Conservation (phyloP, 2,797 vertebrate genomes). For the Babyrousa celebensis region DNA sequence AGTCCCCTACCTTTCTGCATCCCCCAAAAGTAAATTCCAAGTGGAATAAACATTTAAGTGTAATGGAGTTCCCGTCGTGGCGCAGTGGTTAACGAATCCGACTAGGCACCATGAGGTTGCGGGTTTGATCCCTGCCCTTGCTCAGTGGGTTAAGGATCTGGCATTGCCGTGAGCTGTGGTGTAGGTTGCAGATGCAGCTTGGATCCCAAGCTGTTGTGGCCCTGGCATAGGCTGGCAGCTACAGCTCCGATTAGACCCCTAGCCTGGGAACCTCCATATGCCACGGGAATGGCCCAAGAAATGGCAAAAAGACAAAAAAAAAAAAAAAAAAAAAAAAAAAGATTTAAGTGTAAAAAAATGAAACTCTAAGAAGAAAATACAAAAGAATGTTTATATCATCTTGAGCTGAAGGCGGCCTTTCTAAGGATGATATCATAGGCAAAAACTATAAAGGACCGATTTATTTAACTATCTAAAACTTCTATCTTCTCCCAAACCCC, state of each 20-base stretch:
- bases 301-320: too few species aligned
- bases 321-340: not conserved
- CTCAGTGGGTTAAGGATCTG: too few species aligned
- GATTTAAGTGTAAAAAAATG: constrained; percentile 54
- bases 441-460: not conserved
- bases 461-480: not conserved
- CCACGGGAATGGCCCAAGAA: too few species aligned
- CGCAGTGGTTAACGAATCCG: too few species aligned
- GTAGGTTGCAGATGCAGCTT: too few species aligned
- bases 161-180: too few species aligned
- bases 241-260: too few species aligned
- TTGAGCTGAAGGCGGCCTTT: not conserved
- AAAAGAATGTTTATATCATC: not conserved
- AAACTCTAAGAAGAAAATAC: constrained; percentile 30
- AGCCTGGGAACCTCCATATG: too few species aligned
- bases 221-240: too few species aligned
- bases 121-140: too few species aligned
- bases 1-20: not conserved
- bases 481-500: not conserved
- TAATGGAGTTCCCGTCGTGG: not conserved
- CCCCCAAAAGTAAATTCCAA: constrained; percentile 41
- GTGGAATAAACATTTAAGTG: not conserved
- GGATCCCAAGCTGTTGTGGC: too few species aligned
- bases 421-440: not conserved
- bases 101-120: too few species aligned